phyloP scores from a whole-genome alignment of 2,888 invertebrate genomes.

The Phengaris alcon region DNA sequence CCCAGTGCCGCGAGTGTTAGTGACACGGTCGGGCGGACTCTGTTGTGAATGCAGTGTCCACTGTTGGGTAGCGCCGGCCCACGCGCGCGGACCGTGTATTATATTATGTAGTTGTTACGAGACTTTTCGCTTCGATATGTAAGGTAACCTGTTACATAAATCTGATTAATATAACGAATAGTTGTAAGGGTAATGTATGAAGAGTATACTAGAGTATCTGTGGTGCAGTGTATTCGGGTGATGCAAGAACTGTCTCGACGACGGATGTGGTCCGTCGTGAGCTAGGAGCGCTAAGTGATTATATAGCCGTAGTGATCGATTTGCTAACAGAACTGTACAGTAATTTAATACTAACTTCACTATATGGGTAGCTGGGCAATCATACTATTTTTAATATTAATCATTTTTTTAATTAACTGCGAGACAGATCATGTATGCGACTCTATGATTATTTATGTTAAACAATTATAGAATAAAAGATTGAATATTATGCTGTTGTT shows the following conservation, averaged over 20 bases:
- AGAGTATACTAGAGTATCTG: conserved; percentile 25
- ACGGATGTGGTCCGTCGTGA: conserved; percentile 21
- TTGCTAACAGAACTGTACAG: conserved; percentile 69
- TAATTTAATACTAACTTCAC: conserved; percentile 75
- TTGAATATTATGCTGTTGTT: conserved; percentile 51
- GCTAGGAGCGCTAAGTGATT: conserved; percentile 44
- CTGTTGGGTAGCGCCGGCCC: neutral
- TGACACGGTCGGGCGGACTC: neutral
- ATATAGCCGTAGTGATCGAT: conserved; percentile 66
- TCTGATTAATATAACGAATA: conserved; percentile 73
- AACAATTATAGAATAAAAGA: conserved; percentile 49
- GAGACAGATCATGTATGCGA: conserved; percentile 63
- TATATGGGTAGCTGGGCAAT: conserved; percentile 78
- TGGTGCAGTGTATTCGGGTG: conserved; percentile 51
- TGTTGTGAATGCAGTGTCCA: neutral
- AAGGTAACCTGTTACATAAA: conserved; percentile 73
- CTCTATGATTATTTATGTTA: conserved; percentile 56
- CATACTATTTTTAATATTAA: conserved; percentile 72
- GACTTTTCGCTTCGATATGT: conserved; percentile 71
- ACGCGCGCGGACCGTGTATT: conserved; percentile 48
- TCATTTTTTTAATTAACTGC: conserved; percentile 60
- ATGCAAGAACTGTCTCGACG: conserved; percentile 35
- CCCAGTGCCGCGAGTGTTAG: conserved; percentile 6
- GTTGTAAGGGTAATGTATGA: conserved; percentile 54
- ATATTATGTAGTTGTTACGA: conserved; percentile 55